phyloP scores from a whole-genome alignment of 2,797 vertebrate species.

The Phoxinus dragarum region DNA sequence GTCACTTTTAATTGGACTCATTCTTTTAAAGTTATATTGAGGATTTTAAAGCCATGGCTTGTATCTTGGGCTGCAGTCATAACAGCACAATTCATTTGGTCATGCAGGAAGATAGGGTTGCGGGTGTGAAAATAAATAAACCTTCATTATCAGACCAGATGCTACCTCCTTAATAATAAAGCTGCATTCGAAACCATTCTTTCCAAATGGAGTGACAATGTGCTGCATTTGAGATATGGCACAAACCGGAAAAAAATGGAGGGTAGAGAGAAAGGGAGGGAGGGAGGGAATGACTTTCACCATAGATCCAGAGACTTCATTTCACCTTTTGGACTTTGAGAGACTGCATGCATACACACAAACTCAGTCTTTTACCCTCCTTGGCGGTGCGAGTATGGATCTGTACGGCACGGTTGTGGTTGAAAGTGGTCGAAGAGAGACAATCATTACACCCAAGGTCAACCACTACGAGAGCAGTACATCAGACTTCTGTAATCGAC shows the following conservation, averaged over 20 bases:
- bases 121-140: conserved; percentile 32
- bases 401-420: background rate
- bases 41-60: conserved; percentile 35
- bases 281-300: conserved; percentile 2
- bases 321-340: conserved; percentile 5
- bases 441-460: conserved; percentile 39
- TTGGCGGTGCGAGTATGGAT: conserved; percentile 6
- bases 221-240: conserved; percentile 55
- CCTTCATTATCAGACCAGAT: conserved; percentile 41
- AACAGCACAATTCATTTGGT: conserved; percentile 42
- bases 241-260: conserved; percentile 13
- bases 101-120: background rate
- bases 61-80: conserved; percentile 13
- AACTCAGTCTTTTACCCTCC: background rate
- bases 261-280: background rate
- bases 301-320: background rate
- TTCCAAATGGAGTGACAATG: conserved; percentile 50
- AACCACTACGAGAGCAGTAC: conserved; percentile 21
- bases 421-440: conserved; percentile 30
- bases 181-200: conserved; percentile 46
- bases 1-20: conserved; percentile 52
- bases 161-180: conserved; percentile 26
- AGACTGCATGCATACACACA: conserved; percentile 2
- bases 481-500: conserved; percentile 8
- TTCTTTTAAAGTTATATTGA: conserved; percentile 43